Conservation (phyloP, 2,797 vertebrate species). For the Monodelphis domestica region DNA sequence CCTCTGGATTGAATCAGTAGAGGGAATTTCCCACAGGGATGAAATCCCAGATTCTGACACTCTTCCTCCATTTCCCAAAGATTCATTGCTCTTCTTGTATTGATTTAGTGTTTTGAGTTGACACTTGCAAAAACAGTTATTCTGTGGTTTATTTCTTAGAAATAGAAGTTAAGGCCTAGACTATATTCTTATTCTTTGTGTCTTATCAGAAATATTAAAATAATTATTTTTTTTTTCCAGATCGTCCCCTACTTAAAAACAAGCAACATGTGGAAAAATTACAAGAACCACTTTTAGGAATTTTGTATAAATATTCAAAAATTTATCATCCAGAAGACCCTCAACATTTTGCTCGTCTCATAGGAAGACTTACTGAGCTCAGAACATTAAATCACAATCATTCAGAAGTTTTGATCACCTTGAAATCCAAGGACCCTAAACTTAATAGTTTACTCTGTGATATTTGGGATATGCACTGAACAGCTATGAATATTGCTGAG, state of each 20-base stretch:
- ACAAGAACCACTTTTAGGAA: slow-evolving; percentile 85
- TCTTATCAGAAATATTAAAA: slow-evolving; percentile 48
- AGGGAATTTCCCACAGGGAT: not conserved
- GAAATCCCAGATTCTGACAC: not conserved
- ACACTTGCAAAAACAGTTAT: not conserved
- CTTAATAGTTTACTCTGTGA: slow-evolving; percentile 78
- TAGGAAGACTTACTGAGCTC: slow-evolving; percentile 85
- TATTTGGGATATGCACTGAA: slow-evolving; percentile 84
- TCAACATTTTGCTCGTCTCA: slow-evolving; percentile 85
- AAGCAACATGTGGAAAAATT: slow-evolving; percentile 85
- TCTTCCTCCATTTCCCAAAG: not conserved
- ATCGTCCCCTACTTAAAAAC: slow-evolving; percentile 85
- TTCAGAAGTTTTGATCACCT: slow-evolving; percentile 84
- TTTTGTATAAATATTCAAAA: slow-evolving; percentile 88
- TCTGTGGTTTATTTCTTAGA: not conserved
- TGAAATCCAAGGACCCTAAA: slow-evolving; percentile 79
- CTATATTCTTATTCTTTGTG: not conserved
- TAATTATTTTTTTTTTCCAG: slow-evolving; percentile 76
- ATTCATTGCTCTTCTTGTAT: not conserved
- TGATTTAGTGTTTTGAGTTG: not conserved
- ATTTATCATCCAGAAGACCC: slow-evolving; percentile 85
- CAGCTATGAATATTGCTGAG: slow-evolving; percentile 48
- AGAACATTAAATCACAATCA: slow-evolving; percentile 85
- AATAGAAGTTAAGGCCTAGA: not conserved
- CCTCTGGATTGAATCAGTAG: not conserved